phyloP scores from a whole-genome alignment of 2,113 vertebrate genomes.

The Pituophis catenifer region DNA sequence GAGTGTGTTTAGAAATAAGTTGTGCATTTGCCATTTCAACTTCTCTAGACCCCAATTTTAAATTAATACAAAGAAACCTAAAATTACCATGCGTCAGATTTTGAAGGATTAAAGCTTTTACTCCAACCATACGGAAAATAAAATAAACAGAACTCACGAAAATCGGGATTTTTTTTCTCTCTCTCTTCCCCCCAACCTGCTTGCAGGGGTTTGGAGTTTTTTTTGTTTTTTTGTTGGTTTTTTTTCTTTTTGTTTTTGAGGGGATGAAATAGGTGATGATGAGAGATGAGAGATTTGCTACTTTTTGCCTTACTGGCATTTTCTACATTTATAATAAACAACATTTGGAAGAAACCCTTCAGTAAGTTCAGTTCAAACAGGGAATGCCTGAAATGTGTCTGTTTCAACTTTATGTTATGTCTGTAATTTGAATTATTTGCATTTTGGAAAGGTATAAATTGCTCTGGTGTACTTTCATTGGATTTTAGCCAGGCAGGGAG shows the following conservation, averaged over 20 bases:
- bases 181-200: not conserved
- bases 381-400: slow-evolving; percentile 74
- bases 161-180: not conserved
- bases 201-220: too few relatives aligned
- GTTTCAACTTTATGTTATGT: slow-evolving; percentile 71
- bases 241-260: not conserved
- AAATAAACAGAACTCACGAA: not conserved
- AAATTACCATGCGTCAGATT: not conserved
- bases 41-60: not conserved
- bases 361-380: slow-evolving; percentile 63
- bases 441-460: slow-evolving; percentile 75
- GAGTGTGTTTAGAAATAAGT: not conserved
- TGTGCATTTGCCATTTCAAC: not conserved
- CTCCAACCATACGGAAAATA: not conserved
- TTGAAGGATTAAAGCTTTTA: not conserved
- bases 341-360: slow-evolving; percentile 58
- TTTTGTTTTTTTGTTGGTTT: not conserved
- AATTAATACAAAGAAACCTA: not conserved
- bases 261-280: not conserved
- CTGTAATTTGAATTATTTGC: slow-evolving; percentile 74
- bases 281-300: not conserved
- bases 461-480: slow-evolving; percentile 67
- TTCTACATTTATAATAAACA: not conserved
- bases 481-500: slow-evolving; percentile 60
- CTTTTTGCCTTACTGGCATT: not conserved